Base-by-base conservation (phyloP, 2,888 invertebrate genomes). In the Athalia cordata region DNA sequence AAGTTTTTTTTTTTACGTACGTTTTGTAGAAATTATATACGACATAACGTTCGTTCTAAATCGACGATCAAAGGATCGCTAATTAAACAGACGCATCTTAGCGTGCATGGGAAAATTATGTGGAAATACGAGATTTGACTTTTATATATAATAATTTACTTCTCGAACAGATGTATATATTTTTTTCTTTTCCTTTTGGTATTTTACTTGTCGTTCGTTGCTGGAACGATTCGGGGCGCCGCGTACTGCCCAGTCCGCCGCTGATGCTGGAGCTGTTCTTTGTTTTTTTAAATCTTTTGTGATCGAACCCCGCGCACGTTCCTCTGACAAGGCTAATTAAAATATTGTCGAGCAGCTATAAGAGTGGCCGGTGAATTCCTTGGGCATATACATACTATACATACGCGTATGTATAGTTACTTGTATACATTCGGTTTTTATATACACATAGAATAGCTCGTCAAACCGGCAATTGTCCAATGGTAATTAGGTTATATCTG, bases 401-500 rank as follows among this genome's bases (percentile, higher is more conserved):
- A 13, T 61, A 15, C 15, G n/a, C n/a, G 61, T 61, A 29, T 13
- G 66, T 66, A 47, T 49, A 49, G 49, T n/a, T n/a, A 5, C 5
- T 29, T 59, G 13, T n/a, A 59, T 7, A 59, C 5, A n/a, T 59
- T 29, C 29, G 29, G 13, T n/a, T 64, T 64, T 49, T 29, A n/a
- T 29, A 29, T 84, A 82, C 80, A 83, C 81, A 81, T 84, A 84
- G 83, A 87, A 83, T 82, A 84, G 83, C 85, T 84, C 85, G 84
- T 83, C 84, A 83, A 84, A 83, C 82, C 80, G 85, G 83, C 85
- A 85, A 87, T 87, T 86, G 87, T 87, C 85, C 85, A 72, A 87
- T 86, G 87, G 86, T 86, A 87, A 87, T 87, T 87, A 85, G 87
- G 86, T 86, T 86, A 86, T 81, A 86, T 85, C 83, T 81, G 85